Evolutionary conservation across 1,140 invertebrate species (phyloP), one percentile per base, ranked within the genome.

Genomic region (Cryptotermes secundus): DNA sequence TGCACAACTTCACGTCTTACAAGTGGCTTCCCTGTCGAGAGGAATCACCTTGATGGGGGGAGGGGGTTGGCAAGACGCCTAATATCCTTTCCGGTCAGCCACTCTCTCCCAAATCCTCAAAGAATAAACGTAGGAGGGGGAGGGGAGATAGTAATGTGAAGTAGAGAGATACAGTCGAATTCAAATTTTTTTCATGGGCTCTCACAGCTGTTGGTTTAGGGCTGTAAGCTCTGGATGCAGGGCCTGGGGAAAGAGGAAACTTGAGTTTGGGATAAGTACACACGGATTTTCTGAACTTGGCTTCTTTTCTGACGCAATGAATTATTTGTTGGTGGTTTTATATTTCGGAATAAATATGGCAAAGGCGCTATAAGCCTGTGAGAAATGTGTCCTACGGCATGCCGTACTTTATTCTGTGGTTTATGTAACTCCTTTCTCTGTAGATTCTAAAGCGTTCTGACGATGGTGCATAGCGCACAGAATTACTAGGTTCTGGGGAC

Each of bases 31-130:
- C 31, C 7, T 72, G 59, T 31, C 9, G 59, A n/a, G 14, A 31
- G 26, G 26, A 22, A 72, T 72, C 14, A 6, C 59, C n/a, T 72
- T 2, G 31, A 31, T n/a, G n/a, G 16, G 3, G 7, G 19, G 53
- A 59, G 59, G 59, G n/a, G 26, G 4, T 72, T 72, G 59, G 59
- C 59, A 72, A 14, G 26, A 31, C 16, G 59, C 59, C 59, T 72
- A 72, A 72, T 72, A 72, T 72, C 31, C 59, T 72, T 72, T 72
- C 59, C 59, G 59, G 59, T 72, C 59, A 72, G 59, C 59, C 31
- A 72, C 59, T 72, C 26, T 72, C 59, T 72, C 31, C 59, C 22
- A 72, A 72, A 72, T 72, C 59, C 59, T 72, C 0, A 2, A 72
- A n/a, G 6, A 72, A 6, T 9, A 1, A 72, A 72, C n/a, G n/a